phyloP scores from a whole-genome alignment of 2,797 vertebrate genomes.

The Pipistrellus nathusii region DNA sequence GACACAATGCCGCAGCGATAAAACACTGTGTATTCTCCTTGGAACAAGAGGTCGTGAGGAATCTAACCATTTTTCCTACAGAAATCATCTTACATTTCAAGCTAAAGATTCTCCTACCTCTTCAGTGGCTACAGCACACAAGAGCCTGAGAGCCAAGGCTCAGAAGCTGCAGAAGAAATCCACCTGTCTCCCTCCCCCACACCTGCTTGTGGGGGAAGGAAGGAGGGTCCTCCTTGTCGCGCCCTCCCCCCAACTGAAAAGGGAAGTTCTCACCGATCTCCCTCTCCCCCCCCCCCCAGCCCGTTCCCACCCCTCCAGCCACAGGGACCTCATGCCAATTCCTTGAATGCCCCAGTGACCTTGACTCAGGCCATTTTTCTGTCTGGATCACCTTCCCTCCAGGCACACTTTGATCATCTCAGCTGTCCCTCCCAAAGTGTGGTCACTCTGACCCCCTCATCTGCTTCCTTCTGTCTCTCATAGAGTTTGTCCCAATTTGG shows the following conservation, averaged over 20 bases:
- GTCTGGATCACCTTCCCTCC: accelerated
- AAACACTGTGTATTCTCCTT: constrained; percentile 71
- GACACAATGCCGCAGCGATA: constrained; percentile 23
- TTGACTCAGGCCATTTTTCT: accelerated
- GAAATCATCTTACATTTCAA: constrained; percentile 77
- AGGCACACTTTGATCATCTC: not conserved
- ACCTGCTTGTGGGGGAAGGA: accelerated
- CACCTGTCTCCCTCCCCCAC: not conserved
- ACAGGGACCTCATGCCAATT: accelerated
- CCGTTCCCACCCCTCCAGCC: not conserved
- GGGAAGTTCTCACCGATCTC: no score
- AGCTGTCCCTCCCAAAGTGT: not conserved
- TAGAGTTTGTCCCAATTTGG: accelerated
- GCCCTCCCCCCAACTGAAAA: not conserved
- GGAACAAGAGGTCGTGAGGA: constrained; percentile 72
- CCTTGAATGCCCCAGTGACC: not conserved
- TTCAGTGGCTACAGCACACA: not conserved
- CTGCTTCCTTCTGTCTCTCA: not conserved
- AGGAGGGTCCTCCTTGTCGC: accelerated
- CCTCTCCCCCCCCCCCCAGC: no score
- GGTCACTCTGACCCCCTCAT: not conserved
- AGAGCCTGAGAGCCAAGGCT: not conserved
- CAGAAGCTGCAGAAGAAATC: not conserved
- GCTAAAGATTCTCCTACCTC: constrained; percentile 61
- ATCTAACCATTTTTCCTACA: constrained; percentile 68